phyloP scores from a whole-genome alignment of 2,113 vertebrate genomes.

The Pipra filicauda region DNA sequence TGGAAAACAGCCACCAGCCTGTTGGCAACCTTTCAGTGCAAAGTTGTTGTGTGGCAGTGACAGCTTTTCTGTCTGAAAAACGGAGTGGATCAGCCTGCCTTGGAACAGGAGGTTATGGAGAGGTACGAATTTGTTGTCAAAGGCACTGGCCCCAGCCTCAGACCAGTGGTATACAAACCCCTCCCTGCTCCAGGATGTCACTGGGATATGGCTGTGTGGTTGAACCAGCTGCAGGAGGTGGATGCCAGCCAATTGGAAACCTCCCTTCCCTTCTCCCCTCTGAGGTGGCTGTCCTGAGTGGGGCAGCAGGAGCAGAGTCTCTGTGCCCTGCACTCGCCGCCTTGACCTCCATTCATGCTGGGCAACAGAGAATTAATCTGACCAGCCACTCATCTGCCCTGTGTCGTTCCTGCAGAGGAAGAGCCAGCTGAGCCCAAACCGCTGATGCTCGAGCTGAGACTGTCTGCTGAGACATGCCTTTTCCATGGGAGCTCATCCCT shows the following conservation, averaged over 20 bases:
- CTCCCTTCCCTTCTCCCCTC: neutral
- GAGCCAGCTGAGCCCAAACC: neutral
- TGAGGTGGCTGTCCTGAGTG: neutral
- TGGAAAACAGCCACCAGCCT: neutral
- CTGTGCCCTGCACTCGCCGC: neutral
- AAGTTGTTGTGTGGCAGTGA: neutral
- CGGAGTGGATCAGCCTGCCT: neutral
- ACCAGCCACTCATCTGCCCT: neutral
- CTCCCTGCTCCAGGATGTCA: accelerated
- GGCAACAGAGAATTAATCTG: accelerated
- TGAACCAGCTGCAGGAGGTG: accelerated
- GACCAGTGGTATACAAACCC: neutral
- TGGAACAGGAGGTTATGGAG: neutral
- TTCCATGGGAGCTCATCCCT: neutral
- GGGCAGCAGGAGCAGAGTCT: neutral
- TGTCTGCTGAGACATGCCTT: accelerated
- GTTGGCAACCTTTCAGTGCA: accelerated
- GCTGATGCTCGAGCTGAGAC: neutral
- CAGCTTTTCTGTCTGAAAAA: neutral
- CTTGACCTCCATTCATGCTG: neutral
- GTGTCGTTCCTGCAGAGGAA: neutral
- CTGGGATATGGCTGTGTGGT: accelerated
- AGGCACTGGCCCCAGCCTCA: neutral
- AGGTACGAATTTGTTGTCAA: accelerated
- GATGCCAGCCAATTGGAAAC: neutral